phyloP scores from a whole-genome alignment of 2,113 vertebrate genomes.

The Promerops cafer region DNA sequence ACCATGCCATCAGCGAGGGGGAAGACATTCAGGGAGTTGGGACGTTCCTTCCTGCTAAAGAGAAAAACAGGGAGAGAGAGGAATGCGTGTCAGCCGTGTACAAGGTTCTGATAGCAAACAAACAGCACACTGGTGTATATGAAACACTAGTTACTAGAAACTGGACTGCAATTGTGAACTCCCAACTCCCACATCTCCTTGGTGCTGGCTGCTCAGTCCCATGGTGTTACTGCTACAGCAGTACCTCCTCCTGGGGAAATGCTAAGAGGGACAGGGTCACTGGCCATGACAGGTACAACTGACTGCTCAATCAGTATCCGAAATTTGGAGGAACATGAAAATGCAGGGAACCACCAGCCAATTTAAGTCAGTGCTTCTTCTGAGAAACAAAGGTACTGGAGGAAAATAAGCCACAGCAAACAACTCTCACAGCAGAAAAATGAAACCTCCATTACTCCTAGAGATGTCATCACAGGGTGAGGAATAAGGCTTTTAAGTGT shows the following conservation, averaged over 20 bases:
- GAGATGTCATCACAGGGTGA: not conserved
- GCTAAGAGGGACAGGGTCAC: not conserved
- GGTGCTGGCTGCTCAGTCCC: not conserved
- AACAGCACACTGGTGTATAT: not conserved
- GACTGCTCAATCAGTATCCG: not conserved
- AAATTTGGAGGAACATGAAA: not conserved
- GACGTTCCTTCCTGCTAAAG: constrained; percentile 91
- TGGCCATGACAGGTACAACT: not conserved
- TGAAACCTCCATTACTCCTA: not conserved
- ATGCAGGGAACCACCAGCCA: not conserved
- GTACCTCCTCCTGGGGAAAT: not conserved
- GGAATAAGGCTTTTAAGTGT: not conserved
- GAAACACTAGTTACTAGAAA: not conserved
- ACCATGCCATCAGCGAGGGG: constrained; percentile 91
- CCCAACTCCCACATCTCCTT: not conserved
- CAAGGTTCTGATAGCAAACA: not conserved
- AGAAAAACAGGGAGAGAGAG: not conserved
- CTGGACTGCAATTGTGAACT: not conserved
- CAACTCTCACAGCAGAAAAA: not conserved
- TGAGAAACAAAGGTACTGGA: not conserved
- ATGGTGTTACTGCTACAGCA: not conserved
- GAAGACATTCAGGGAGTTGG: constrained; percentile 92
- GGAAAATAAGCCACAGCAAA: not conserved
- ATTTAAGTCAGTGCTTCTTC: not conserved
- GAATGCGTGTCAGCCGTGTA: not conserved